phyloP scores from a whole-genome alignment of 2,113 vertebrate genomes.

The Oncorhynchus nerka region DNA sequence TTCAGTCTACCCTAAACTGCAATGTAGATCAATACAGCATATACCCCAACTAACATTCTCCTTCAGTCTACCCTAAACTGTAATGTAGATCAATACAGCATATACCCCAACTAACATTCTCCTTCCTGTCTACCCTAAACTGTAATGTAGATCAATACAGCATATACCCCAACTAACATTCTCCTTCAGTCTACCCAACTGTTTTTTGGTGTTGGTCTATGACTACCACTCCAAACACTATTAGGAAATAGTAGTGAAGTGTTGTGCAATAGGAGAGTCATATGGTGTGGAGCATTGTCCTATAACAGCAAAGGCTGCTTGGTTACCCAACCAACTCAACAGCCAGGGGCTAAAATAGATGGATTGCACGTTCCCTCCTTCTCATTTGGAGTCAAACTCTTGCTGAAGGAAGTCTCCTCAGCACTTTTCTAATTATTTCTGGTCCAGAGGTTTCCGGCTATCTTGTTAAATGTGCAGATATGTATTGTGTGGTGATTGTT shows the following conservation, averaged over 20 bases:
- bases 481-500: slow-evolving; percentile 47
- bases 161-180: neutral
- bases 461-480: slow-evolving; percentile 70
- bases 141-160: neutral
- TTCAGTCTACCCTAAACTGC: neutral
- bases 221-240: slow-evolving; percentile 9
- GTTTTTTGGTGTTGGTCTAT: neutral
- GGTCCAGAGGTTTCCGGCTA: slow-evolving; percentile 64
- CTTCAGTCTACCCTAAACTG: neutral
- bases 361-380: slow-evolving; percentile 45
- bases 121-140: neutral
- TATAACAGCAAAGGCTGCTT: slow-evolving; percentile 60
- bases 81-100: neutral
- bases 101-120: neutral
- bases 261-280: slow-evolving; percentile 65
- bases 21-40: neutral
- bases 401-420: slow-evolving; percentile 65
- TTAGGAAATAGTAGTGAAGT: slow-evolving; percentile 56
- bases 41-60: neutral
- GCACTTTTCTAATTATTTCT: slow-evolving; percentile 64
- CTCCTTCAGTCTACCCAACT: no score
- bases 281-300: slow-evolving; percentile 46
- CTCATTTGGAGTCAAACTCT: slow-evolving; percentile 62
- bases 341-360: slow-evolving; percentile 69
- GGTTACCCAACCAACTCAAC: slow-evolving; percentile 74